Evolutionary conservation across 2,888 invertebrate genomes (phyloP).

Genomic region (Congeria kusceri): DNA sequence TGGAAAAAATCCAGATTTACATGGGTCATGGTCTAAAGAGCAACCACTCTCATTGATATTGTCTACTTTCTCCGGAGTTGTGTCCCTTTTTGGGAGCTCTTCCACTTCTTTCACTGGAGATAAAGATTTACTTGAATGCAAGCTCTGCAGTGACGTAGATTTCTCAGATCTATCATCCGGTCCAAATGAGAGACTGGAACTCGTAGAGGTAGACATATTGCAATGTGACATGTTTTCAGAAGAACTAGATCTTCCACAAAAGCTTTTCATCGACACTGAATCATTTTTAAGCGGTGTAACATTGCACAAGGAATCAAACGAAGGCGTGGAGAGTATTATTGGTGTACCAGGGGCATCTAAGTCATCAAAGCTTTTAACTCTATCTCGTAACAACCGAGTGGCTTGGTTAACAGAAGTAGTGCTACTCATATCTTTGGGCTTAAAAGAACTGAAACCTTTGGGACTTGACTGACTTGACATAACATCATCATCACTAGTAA

Average conservation of each 20-base stretch:
- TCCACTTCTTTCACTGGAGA: slow-evolving; percentile 52
- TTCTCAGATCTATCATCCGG: slow-evolving; percentile 41
- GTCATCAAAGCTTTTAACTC: slow-evolving; percentile 51
- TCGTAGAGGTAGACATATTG: slow-evolving; percentile 47
- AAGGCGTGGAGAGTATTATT: slow-evolving; percentile 55
- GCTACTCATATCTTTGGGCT: slow-evolving; percentile 21
- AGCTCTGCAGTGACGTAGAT: slow-evolving; percentile 49
- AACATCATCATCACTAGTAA: background rate
- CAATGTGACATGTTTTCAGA: slow-evolving; percentile 42
- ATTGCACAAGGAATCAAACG: slow-evolving; percentile 60
- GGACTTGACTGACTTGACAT: slow-evolving; percentile 7
- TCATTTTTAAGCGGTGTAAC: slow-evolving; percentile 53
- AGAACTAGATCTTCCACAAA: slow-evolving; percentile 51
- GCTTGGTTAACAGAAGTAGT: background rate
- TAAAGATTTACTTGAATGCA: slow-evolving; percentile 44
- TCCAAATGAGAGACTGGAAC: slow-evolving; percentile 46
- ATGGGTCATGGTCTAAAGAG: background rate
- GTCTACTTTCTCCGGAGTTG: background rate
- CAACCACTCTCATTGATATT: background rate
- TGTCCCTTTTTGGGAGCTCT: slow-evolving; percentile 8
- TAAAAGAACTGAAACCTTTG: slow-evolving; percentile 37
- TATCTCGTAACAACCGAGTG: slow-evolving; percentile 20
- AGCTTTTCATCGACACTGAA: slow-evolving; percentile 54
- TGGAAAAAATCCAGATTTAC: slow-evolving; percentile 19
- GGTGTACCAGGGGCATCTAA: slow-evolving; percentile 51